phyloP scores from a whole-genome alignment of 2,113 vertebrate genomes.

The Casuarius casuarius region DNA sequence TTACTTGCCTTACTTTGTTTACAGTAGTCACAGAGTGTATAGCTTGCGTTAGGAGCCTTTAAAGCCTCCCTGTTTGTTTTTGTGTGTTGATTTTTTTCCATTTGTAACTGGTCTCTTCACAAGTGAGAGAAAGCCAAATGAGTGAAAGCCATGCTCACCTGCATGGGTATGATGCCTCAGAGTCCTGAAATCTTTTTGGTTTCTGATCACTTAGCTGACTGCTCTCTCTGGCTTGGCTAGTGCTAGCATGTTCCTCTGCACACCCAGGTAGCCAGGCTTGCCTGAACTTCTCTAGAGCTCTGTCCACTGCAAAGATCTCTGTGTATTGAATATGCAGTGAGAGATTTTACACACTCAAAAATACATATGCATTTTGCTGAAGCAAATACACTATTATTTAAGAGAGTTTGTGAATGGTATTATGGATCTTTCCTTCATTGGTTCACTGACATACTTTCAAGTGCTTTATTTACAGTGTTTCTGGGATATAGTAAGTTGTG shows the following conservation, averaged over 20 bases:
- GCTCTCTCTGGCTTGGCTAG: neutral
- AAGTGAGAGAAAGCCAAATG: neutral
- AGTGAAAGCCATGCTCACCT: neutral
- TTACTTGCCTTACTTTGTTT: neutral
- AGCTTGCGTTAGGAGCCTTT: neutral
- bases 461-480: neutral
- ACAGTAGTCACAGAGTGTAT: neutral
- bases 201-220: neutral
- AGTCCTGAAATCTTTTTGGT: neutral
- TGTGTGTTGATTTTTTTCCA: neutral
- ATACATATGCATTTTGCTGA: neutral
- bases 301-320: neutral
- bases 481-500: neutral
- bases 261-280: neutral
- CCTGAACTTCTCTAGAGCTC: neutral
- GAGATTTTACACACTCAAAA: neutral
- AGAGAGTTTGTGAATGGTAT: neutral
- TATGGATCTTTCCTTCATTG: neutral
- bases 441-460: neutral
- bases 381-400: neutral
- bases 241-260: neutral
- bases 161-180: neutral
- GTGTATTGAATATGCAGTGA: neutral
- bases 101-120: neutral
- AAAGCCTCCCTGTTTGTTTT: neutral